phyloP scores from a whole-genome alignment of 2,888 invertebrate genomes.

The Halictus quadricinctus region DNA sequence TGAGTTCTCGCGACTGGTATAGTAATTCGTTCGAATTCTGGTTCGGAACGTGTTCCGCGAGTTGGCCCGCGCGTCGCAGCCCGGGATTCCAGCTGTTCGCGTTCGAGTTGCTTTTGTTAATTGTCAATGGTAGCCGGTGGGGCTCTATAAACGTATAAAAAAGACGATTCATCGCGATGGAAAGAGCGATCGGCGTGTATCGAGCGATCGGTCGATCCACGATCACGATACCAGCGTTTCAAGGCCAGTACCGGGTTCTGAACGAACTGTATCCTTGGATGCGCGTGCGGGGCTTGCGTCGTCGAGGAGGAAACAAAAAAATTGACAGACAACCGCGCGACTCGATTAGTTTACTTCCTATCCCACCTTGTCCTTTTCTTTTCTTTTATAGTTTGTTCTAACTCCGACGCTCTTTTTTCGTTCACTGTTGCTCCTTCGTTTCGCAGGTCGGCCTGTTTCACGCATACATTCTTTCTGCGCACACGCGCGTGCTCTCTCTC shows the following conservation, averaged over 20 bases:
- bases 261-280: slow-evolving; percentile 6
- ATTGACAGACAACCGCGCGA: slow-evolving; percentile 5
- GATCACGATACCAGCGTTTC: slow-evolving; percentile 1
- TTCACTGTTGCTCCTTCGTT: slow-evolving; percentile 18
- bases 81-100: neutral
- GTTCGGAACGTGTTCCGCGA: neutral
- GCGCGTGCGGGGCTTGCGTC: neutral
- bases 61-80: neutral
- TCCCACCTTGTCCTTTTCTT: neutral
- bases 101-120: slow-evolving; percentile 10
- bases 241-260: neutral
- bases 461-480: neutral
- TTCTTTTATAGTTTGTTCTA: neutral
- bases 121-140: slow-evolving; percentile 1
- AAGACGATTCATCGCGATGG: slow-evolving; percentile 46
- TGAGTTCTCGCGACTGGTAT: neutral
- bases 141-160: slow-evolving; percentile 67
- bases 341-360: slow-evolving; percentile 24
- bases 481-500: neutral
- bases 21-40: neutral
- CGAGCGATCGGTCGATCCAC: slow-evolving; percentile 29
- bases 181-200: slow-evolving; percentile 37
- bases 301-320: slow-evolving; percentile 40
- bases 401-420: slow-evolving; percentile 30
- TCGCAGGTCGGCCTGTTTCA: slow-evolving; percentile 17